A percentile compares a stretch with the other conserved stretches of the same genome.
These are phyloP conservation scores for Serinus canaria DNA, from an alignment of 2,113 vertebrate species.

Conservation along the genomic window DNA sequence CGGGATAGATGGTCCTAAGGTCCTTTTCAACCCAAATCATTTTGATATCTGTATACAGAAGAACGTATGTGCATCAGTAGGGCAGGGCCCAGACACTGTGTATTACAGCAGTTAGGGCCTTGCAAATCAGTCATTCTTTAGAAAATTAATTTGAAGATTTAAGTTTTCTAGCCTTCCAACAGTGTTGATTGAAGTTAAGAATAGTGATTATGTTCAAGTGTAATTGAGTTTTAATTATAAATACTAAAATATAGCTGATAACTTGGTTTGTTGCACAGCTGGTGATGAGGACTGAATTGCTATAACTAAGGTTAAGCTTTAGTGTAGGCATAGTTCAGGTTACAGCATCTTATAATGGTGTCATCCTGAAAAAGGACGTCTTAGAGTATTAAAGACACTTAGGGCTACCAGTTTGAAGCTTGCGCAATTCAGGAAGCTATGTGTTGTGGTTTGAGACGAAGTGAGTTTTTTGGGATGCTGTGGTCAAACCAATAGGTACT, in stretches of 20 bases:
- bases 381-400: background rate
- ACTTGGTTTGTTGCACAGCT: background rate
- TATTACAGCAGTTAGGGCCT: background rate
- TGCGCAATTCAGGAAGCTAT: background rate
- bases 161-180: background rate
- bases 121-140: background rate
- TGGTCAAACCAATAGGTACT: too few relatives aligned
- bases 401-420: background rate
- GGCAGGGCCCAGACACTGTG: background rate
- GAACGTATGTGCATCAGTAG: background rate
- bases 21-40: background rate
- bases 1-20: background rate
- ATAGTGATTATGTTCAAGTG: background rate
- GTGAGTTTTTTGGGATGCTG: too few relatives aligned
- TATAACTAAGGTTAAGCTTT: background rate
- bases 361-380: constrained; percentile 13
- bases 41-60: background rate
- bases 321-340: background rate
- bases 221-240: background rate
- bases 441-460: too few relatives aligned
- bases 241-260: background rate
- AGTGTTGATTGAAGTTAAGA: background rate
- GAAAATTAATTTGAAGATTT: background rate
- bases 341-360: background rate
- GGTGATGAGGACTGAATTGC: background rate